Conservation (phyloP, 1,140 invertebrate genomes). For the Heliconius congener region DNA sequence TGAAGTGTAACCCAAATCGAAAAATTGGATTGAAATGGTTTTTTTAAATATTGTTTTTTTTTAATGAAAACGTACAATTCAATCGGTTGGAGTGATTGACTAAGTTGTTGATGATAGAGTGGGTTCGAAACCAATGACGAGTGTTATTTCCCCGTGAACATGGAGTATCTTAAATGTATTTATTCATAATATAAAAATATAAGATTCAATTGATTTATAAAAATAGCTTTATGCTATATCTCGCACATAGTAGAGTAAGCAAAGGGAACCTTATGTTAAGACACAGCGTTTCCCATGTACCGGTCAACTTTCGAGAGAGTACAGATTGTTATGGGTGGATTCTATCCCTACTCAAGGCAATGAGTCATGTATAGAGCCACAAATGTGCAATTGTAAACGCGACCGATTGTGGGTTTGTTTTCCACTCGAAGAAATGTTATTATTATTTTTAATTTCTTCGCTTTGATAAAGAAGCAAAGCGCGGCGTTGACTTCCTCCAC, state of each 20-base stretch:
- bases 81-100: neutral
- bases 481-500: no score
- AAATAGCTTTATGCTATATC: neutral
- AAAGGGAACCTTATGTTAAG: neutral
- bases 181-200: neutral
- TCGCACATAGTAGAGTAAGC: neutral
- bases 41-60: conserved; percentile 1
- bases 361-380: no score
- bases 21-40: conserved; percentile 7
- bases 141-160: neutral
- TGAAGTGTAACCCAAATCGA: conserved; percentile 12
- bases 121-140: neutral
- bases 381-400: no score
- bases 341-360: no score
- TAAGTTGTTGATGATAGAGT: neutral
- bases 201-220: no score
- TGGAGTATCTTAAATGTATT: neutral
- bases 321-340: no score
- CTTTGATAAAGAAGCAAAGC: no score
- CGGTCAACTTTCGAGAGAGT: no score
- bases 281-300: neutral
- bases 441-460: no score
- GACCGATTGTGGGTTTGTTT: no score
- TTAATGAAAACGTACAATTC: neutral
- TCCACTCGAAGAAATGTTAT: no score